A percentile compares a stretch with the other conserved stretches of the same genome.
These are phyloP conservation scores for Brachypalpus laphriformis DNA, from an alignment of 2,888 invertebrate species.

Conservation along the genomic window DNA sequence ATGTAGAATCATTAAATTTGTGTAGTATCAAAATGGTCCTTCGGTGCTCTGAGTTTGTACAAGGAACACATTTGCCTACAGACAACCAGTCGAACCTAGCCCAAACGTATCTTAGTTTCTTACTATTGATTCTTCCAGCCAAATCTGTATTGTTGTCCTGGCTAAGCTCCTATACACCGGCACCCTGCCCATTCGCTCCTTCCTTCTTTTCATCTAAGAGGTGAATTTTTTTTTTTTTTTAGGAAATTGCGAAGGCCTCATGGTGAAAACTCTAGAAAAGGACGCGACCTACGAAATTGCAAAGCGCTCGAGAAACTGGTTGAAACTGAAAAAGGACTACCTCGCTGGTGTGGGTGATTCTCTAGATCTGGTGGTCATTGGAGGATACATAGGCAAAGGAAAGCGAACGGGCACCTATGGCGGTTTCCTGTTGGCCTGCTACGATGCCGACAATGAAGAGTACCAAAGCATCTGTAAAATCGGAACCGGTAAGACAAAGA, in stretches of 20 bases:
- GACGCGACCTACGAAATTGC: slow-evolving; percentile 99
- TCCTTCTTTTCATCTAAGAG: neutral
- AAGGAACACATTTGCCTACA: too few relatives aligned
- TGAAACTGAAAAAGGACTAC: slow-evolving; percentile 99
- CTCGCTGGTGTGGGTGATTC: slow-evolving; percentile 98
- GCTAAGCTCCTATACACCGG: too few relatives aligned
- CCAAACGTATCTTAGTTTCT: too few relatives aligned
- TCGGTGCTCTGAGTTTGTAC: too few relatives aligned
- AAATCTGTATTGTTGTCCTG: too few relatives aligned
- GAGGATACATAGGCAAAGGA: slow-evolving; percentile 96
- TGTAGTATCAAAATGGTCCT: too few relatives aligned
- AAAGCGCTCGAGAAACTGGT: slow-evolving; percentile 95
- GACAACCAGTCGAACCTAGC: too few relatives aligned
- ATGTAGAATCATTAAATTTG: too few relatives aligned
- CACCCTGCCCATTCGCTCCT: too few relatives aligned
- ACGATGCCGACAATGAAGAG: slow-evolving; percentile 94
- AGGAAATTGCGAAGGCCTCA: slow-evolving; percentile 98
- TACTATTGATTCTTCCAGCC: too few relatives aligned
- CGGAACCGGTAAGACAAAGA: slow-evolving; percentile 80
- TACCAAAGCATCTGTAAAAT: slow-evolving; percentile 97
- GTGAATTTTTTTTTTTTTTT: neutral
- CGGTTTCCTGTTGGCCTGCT: slow-evolving; percentile 97
- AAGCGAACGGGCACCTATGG: slow-evolving; percentile 96
- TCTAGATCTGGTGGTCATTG: slow-evolving; percentile 96
- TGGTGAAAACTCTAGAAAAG: slow-evolving; percentile 96